Conservation (phyloP, 2,888 invertebrate genomes). For the Saturnia japonica region DNA sequence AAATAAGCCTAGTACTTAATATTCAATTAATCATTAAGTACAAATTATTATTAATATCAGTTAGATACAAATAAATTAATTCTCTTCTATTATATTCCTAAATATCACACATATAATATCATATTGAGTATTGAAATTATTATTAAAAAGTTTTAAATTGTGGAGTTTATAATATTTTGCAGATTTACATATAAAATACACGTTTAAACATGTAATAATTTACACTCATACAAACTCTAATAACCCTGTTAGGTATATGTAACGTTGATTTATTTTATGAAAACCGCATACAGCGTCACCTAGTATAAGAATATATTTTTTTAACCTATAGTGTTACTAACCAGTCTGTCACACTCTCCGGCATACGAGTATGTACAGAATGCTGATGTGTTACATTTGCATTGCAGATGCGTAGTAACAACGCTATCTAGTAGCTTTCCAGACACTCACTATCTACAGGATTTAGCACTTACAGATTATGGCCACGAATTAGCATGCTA, state of each 20-base stretch:
- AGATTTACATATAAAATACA: not conserved
- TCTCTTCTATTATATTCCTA: too few species aligned
- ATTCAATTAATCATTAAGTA: too few species aligned
- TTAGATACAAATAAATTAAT: too few species aligned
- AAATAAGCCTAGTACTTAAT: too few species aligned
- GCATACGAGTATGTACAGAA: slow-evolving; percentile 38
- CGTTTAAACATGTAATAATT: not conserved
- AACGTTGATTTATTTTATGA: not conserved
- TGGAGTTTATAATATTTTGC: too few species aligned
- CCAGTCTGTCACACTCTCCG: slow-evolving; percentile 40
- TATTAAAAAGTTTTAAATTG: too few species aligned
- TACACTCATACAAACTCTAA: not conserved
- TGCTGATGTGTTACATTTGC: slow-evolving; percentile 60
- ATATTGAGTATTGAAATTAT: too few species aligned
- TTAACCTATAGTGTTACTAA: slow-evolving; percentile 35
- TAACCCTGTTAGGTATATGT: not conserved
- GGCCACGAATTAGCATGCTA: slow-evolving; percentile 56
- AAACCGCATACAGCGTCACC: not conserved
- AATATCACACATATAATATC: too few species aligned
- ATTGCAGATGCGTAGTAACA: slow-evolving; percentile 61
- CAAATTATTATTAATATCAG: too few species aligned
- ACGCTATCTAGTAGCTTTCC: slow-evolving; percentile 45
- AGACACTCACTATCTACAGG: slow-evolving; percentile 44
- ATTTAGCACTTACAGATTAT: slow-evolving; percentile 64
- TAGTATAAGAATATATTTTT: slow-evolving; percentile 23